Percentiles rank a stretch among this genome's conserved stretches.
Evolutionary conservation across 2,888 invertebrate species (phyloP).

Genomic region (Lasioglossum vierecki): DNA sequence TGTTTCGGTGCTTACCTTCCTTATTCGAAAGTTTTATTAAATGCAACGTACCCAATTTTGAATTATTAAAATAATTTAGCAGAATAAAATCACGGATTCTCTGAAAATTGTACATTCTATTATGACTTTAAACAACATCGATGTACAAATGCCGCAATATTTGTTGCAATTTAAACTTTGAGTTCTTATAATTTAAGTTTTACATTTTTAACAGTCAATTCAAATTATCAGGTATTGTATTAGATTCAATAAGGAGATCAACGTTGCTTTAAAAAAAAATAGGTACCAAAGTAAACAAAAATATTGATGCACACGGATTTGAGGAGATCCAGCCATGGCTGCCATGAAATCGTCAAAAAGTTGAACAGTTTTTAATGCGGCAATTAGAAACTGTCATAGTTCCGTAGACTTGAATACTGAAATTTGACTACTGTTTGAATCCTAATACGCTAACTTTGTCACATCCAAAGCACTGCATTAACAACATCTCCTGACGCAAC

Average conservation of each 20-base stretch:
- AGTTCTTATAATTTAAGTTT: not conserved
- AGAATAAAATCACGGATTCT: no score
- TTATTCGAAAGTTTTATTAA: no score
- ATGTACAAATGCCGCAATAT: not conserved
- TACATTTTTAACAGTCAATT: not conserved
- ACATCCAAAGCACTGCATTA: not conserved
- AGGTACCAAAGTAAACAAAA: not conserved
- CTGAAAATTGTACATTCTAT: no score
- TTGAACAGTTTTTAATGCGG: not conserved
- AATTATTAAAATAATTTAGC: no score
- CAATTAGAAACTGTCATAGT: not conserved
- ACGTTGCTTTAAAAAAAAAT: not conserved
- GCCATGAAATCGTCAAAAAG: not conserved
- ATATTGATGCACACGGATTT: not conserved
- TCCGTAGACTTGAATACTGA: not conserved
- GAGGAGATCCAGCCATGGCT: not conserved
- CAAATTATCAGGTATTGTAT: not conserved
- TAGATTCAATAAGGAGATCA: not conserved
- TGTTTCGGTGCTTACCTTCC: no score
- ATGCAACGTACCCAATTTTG: no score
- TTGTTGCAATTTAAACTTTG: not conserved
- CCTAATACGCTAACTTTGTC: not conserved
- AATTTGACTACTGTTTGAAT: not conserved
- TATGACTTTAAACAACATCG: not conserved
- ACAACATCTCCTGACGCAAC: constrained; percentile 10